Conservation (phyloP, 2,888 invertebrate species). For the Adelphocoris suturalis region DNA sequence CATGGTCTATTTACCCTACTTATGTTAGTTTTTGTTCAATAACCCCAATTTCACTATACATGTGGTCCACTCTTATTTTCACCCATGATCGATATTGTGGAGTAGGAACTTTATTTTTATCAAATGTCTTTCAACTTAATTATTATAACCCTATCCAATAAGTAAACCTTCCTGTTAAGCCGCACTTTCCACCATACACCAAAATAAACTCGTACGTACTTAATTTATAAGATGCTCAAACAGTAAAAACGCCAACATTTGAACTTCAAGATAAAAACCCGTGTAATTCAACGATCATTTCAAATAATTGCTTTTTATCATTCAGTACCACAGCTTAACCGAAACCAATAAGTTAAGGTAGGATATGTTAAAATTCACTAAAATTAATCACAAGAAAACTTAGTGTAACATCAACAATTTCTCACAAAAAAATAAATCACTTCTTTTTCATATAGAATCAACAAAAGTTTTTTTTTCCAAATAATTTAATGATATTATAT, state of each 20-base stretch:
- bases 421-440: background rate
- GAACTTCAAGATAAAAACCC: background rate
- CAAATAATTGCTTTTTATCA: background rate
- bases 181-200: background rate
- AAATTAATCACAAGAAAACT: constrained; percentile 8
- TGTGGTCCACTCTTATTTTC: background rate
- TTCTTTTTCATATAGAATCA: background rate
- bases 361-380: constrained; percentile 13
- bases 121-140: background rate
- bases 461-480: background rate
- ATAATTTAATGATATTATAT: background rate
- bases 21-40: background rate
- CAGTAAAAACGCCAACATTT: background rate
- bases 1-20: too few relatives aligned
- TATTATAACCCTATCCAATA: background rate
- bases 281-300: background rate
- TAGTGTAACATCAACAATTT: background rate
- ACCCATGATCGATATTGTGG: background rate
- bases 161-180: background rate
- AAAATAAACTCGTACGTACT: background rate
- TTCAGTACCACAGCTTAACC: background rate
- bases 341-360: constrained; percentile 17
- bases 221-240: background rate
- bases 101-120: background rate
- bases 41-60: background rate